These are phyloP conservation scores for Ormyrus labotus DNA, from an alignment of 2,888 invertebrate genomes.

Conservation along the genomic window DNA sequence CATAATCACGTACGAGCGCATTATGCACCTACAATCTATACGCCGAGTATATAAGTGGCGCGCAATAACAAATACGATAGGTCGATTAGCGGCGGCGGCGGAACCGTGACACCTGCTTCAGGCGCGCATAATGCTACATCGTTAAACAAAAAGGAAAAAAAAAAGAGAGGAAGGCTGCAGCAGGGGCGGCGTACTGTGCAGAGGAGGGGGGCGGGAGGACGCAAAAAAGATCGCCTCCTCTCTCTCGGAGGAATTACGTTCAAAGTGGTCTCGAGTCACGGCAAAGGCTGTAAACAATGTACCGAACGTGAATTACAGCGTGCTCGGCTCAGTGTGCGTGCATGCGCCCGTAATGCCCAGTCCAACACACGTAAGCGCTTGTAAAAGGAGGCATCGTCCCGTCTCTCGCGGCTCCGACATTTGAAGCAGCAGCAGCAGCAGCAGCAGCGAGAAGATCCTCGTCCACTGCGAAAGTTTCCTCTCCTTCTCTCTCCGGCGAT, in stretches of 20 bases:
- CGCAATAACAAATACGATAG: constrained; percentile 46
- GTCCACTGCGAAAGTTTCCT: constrained; percentile 45
- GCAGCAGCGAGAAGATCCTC: constrained; percentile 28
- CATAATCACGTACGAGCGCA: not conserved
- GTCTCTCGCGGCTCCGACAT: constrained; percentile 40
- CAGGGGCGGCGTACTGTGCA: too few relatives aligned
- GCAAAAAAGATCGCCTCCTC: constrained; percentile 16
- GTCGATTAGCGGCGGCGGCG: constrained; percentile 15
- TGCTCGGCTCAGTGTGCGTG: not conserved
- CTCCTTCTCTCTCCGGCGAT: not conserved
- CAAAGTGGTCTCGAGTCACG: constrained; percentile 72
- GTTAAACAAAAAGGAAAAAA: constrained; percentile 13
- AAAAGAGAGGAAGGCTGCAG: too few relatives aligned
- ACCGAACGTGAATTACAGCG: constrained; percentile 34
- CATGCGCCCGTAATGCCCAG: not conserved
- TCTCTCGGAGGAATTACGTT: constrained; percentile 39
- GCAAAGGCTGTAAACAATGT: constrained; percentile 67
- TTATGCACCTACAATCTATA: not conserved
- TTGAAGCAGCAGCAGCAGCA: constrained; percentile 34
- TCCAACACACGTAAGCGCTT: constrained; percentile 6
- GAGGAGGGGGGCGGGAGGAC: not conserved
- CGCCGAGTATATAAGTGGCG: not conserved
- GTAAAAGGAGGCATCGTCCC: constrained; percentile 47
- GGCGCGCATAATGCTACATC: constrained; percentile 24
- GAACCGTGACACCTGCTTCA: constrained; percentile 34